Evolutionary conservation across 2,113 vertebrate genomes (phyloP).

Genomic region (Syngnathus scovelli): DNA sequence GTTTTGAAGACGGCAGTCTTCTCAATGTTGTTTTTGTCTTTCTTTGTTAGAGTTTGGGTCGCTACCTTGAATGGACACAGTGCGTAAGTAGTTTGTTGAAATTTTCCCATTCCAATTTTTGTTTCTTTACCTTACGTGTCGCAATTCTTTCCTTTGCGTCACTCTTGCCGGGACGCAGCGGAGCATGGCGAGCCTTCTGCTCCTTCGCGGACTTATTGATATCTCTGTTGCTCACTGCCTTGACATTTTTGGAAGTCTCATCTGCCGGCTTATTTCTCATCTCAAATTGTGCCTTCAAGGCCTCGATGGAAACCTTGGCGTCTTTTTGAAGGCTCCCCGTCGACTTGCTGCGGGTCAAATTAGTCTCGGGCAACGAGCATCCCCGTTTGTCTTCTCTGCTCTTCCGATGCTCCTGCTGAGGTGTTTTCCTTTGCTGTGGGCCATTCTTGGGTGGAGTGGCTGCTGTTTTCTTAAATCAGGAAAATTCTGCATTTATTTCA

Average conservation of each 20-base stretch:
- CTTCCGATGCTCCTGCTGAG: conserved; percentile 20
- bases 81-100: conserved; percentile 10
- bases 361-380: conserved; percentile 8
- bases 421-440: conserved; percentile 5
- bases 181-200: background rate
- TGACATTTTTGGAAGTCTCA: background rate
- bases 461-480: conserved; percentile 22
- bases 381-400: conserved; percentile 26
- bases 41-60: conserved; percentile 28
- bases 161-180: conserved; percentile 5
- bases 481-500: background rate
- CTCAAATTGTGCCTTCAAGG: conserved; percentile 64
- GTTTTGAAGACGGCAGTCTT: conserved; percentile 26
- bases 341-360: conserved; percentile 52
- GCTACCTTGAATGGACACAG: conserved; percentile 35
- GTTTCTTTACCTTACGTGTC: conserved; percentile 37
- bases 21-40: conserved; percentile 61
- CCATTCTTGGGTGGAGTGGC: background rate
- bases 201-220: background rate
- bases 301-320: conserved; percentile 18
- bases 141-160: conserved; percentile 22
- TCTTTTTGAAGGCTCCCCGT: conserved; percentile 40
- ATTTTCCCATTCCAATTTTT: background rate
- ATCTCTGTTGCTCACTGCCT: conserved; percentile 19
- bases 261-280: conserved; percentile 19